phyloP scores from a whole-genome alignment of 2,113 vertebrate species.

The Zonotrichia leucophrys region DNA sequence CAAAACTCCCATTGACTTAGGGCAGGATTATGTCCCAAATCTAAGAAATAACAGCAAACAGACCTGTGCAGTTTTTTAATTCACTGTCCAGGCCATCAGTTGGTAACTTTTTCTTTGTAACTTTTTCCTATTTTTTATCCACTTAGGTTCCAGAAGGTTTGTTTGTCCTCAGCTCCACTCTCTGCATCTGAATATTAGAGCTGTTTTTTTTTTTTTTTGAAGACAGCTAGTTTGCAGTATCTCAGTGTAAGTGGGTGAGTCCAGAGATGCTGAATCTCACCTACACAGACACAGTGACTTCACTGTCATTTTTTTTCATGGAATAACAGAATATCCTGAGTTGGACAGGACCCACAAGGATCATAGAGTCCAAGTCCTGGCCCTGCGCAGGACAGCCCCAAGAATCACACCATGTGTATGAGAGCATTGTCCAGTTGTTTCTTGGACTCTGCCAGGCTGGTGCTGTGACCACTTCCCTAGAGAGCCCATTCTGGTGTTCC shows the following conservation, averaged over 20 bases:
- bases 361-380: not conserved
- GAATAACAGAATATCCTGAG: not conserved
- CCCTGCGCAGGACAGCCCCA: not conserved
- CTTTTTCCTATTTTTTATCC: not conserved
- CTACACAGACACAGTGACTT: not conserved
- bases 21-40: slow-evolving; percentile 2
- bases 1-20: not conserved
- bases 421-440: not conserved
- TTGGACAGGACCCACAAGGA: not conserved
- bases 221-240: not conserved
- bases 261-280: not conserved
- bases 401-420: not conserved
- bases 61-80: not conserved
- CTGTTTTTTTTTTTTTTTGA: not conserved
- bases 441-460: not conserved
- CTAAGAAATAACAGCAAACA: not conserved
- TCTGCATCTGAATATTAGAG: not conserved
- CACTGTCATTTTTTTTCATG: not conserved
- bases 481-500: not conserved
- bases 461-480: not conserved
- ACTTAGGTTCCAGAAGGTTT: not conserved
- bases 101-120: not conserved
- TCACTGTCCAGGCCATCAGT: not conserved
- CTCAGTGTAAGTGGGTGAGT: not conserved
- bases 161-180: not conserved